Percentiles rank a stretch among this genome's conserved stretches.
Evolutionary conservation across 2,888 invertebrate genomes (phyloP).

Genomic region (Nowickia ferox): DNA sequence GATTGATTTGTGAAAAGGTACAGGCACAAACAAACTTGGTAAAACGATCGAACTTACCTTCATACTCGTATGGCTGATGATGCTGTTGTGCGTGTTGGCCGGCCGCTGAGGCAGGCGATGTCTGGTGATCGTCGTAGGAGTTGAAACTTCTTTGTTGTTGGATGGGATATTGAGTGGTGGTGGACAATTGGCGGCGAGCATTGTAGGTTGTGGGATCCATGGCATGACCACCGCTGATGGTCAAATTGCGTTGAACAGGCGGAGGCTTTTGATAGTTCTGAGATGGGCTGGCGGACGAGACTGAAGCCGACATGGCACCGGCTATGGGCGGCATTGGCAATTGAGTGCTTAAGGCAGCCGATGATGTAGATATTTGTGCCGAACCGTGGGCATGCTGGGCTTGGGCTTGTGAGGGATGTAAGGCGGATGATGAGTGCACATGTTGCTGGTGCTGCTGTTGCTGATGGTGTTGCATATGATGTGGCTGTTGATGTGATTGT

Average conservation of each 20-base stretch:
- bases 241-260: constrained; percentile 79
- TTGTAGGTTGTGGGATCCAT: constrained; percentile 80
- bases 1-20: constrained; percentile 32
- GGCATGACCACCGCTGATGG: constrained; percentile 80
- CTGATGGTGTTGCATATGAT: constrained; percentile 56
- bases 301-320: constrained; percentile 68
- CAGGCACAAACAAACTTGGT: constrained; percentile 70
- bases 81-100: constrained; percentile 64
- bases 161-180: constrained; percentile 79
- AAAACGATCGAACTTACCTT: constrained; percentile 84
- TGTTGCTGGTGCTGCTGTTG: constrained; percentile 64
- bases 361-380: constrained; percentile 43
- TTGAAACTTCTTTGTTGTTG: constrained; percentile 82
- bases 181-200: constrained; percentile 70
- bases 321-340: constrained; percentile 64
- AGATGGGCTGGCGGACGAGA: constrained; percentile 68
- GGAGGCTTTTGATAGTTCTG: constrained; percentile 78
- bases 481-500: constrained; percentile 39
- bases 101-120: constrained; percentile 40
- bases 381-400: constrained; percentile 56
- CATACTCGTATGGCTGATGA: constrained; percentile 78
- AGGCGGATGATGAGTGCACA: constrained; percentile 62
- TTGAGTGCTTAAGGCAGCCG: constrained; percentile 58
- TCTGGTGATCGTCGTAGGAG: constrained; percentile 88
- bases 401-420: constrained; percentile 56